Base-by-base conservation (phyloP, 2,888 invertebrate genomes). In the Morpho deidamia region DNA sequence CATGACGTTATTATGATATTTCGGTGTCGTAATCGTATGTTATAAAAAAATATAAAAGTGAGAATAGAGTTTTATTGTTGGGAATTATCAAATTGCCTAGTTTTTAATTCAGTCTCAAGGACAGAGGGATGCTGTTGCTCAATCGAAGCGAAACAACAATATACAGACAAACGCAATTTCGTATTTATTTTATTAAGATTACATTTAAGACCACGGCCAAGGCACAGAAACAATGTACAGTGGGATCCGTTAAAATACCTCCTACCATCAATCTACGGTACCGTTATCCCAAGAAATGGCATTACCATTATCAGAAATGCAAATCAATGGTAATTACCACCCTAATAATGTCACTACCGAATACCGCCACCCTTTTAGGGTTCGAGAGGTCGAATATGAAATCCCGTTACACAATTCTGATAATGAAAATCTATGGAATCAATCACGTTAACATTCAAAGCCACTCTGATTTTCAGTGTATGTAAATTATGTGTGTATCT, bases 251-350 rank as follows among this genome's bases (percentile, higher is more conserved):
- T 8, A 44, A 2, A 1, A 11, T 7, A 12, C 8, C 34, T 33
- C 11, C 1, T 9, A 7, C 47, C 48, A 48, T 48, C 48, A 48
- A 41, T 48, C 47, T 40, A 33, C 32, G 11, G 3, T 41, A 41
- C 48, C 48, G 48, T 48, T 48, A 46, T 56, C 14, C 54, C 23
- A 14, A 34, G 54, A 53, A 54, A 34, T 44, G 40, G 50, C 34
- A 56, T 42, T 51, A 44, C 33, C 42, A 49, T 44, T 54, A 57
- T 57, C 54, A 11, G 44, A 44, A 44, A 57, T 54, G 54, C 51
- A 57, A 57, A 57, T 54, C 54, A 37, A n/a, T 9, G 34, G 46
- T 51, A 46, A 50, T 50, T 50, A 46, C 42, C 14, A 44, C 41
- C 57, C 57, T 41, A 14, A 34, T 41, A 48, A 42, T 46, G 46